Evolutionary conservation across 2,797 vertebrate species (phyloP), one percentile per base, ranked within the genome.

Genomic region (Knipowitschia caucasica): DNA sequence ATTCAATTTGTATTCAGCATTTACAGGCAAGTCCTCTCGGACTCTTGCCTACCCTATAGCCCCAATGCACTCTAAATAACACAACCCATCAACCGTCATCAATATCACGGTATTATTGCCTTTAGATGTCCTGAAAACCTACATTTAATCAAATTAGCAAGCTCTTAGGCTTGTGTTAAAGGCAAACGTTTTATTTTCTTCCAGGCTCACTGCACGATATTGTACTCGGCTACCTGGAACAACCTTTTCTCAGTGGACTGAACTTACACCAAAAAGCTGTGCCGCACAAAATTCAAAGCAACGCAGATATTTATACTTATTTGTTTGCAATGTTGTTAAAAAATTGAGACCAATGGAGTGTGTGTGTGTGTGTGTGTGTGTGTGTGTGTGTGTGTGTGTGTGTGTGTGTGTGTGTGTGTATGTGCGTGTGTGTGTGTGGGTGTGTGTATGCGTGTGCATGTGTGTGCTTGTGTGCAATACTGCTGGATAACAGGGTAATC

Each of bases 401-500:
- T 62, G 56, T 64, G 58, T 58, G 17, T 55, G 40, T 53, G 23
- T 43, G 27, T 45, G 27, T 39, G n/a, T 62, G 56, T 64, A 56
- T 58, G 17, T 55, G 40, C 51, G 23, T 43, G 27, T 45, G 27
- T 39, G n/a, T 62, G 56, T 64, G 58, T 58, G 25, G n/a, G 17
- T 55, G 40, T 53, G 23, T 43, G 27, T 45, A 25, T 39, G n/a
- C 61, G 56, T 64, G 58, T 58, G n/a, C n/a, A n/a, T 53, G 23
- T 43, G 27, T 45, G 27, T 39, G n/a, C 61, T 55, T 64, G 58
- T 58, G 56, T 51, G 26, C 51, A 40, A 43, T 15, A 11, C 63
- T 69, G 73, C 69, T 75, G 73, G 64, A 72, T 82, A 78, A 82
- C 80, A 71, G 69, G 77, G 82, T 86, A 79, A 89, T 87, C 85